Evolutionary conservation across 2,113 vertebrate species (phyloP).

Genomic region (Telmatochromis bifrenatus): DNA sequence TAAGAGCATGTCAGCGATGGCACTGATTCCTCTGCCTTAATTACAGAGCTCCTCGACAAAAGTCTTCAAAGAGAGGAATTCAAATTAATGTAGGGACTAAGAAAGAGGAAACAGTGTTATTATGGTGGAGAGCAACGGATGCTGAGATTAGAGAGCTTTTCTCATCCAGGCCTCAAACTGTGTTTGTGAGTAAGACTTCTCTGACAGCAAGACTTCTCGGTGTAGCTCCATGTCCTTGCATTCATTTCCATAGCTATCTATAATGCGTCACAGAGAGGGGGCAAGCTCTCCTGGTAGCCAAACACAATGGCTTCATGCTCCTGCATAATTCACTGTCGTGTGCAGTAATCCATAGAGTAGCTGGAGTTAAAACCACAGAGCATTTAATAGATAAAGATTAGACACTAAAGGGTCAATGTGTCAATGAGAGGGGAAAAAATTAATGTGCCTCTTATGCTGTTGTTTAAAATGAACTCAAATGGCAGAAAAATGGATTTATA

Average conservation of each 20-base stretch:
- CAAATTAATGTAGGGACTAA: conserved; percentile 1
- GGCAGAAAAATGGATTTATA: neutral
- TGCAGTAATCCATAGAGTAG: conserved; percentile 10
- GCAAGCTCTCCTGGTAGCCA: neutral
- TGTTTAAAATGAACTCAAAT: neutral
- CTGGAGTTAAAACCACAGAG: neutral
- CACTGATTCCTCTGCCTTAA: conserved; percentile 15
- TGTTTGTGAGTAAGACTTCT: neutral
- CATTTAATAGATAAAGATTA: neutral
- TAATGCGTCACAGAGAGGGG: conserved; percentile 3
- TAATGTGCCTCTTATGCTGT: neutral
- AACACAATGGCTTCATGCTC: conserved; percentile 41
- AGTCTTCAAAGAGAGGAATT: neutral
- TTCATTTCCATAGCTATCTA: conserved; percentile 29
- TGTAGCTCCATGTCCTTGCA: conserved; percentile 36
- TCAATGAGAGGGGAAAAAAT: neutral
- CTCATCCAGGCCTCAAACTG: neutral
- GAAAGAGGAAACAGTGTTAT: neutral
- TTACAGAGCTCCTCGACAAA: conserved; percentile 11
- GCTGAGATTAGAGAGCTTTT: conserved; percentile 13
- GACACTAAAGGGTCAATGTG: conserved; percentile 1
- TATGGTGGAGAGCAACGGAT: neutral
- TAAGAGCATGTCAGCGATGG: neutral
- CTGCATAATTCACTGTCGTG: conserved; percentile 33
- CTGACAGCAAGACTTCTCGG: neutral